Evolutionary conservation across 2,113 vertebrate genomes (phyloP).

Genomic region (Siniperca knerii): DNA sequence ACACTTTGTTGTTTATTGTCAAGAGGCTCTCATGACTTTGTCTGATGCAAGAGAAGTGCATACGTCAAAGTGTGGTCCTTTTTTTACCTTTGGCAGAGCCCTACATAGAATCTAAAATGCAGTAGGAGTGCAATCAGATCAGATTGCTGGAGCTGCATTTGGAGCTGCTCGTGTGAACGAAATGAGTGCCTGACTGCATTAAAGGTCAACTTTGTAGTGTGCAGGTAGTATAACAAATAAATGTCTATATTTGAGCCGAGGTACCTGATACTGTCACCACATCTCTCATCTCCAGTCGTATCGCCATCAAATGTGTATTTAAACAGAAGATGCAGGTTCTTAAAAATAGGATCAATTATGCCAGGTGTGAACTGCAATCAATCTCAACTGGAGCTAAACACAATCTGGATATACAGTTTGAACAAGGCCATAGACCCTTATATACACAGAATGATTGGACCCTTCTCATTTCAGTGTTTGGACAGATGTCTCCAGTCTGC

Average conservation of each 20-base stretch:
- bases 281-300: neutral
- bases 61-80: neutral
- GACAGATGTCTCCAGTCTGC: constrained; percentile 57
- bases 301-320: neutral
- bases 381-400: neutral
- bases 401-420: neutral
- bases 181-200: constrained; percentile 13
- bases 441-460: constrained; percentile 13
- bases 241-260: neutral
- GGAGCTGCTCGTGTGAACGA: constrained; percentile 1
- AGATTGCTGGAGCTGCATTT: constrained; percentile 9
- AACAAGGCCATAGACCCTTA: neutral
- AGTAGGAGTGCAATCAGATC: neutral
- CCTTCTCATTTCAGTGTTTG: constrained; percentile 33
- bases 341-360: neutral
- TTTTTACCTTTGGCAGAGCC: neutral
- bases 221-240: neutral
- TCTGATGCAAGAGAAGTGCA: constrained; percentile 1
- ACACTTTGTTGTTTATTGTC: constrained; percentile 7
- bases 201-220: constrained; percentile 18
- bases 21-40: neutral
- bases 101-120: neutral
- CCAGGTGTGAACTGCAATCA: neutral
- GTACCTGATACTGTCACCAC: neutral
- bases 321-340: neutral